phyloP scores from a whole-genome alignment of 2,888 invertebrate species.

The Acronicta aceris region DNA sequence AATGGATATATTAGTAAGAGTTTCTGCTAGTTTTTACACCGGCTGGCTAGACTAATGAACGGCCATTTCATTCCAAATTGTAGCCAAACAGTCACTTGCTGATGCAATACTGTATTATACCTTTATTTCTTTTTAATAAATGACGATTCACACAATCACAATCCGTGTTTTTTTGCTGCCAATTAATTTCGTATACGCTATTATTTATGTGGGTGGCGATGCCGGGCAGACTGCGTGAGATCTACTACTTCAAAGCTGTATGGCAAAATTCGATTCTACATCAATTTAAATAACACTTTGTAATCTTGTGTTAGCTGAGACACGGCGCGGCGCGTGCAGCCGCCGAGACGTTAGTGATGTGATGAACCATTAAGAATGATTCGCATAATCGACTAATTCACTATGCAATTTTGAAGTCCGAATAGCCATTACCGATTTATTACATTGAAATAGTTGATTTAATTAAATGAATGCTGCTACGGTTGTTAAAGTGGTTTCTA shows the following conservation, averaged over 20 bases:
- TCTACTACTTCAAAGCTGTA: conserved; percentile 27
- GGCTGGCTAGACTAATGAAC: conserved; percentile 3
- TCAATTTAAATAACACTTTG: conserved; percentile 36
- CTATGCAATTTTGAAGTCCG: conserved; percentile 22
- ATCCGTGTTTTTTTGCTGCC: conserved; percentile 33
- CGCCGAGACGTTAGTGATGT: conserved; percentile 40
- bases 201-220: conserved; percentile 32
- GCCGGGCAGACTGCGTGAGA: conserved; percentile 39
- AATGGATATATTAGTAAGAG: neutral
- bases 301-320: conserved; percentile 24
- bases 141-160: conserved; percentile 19
- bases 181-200: conserved; percentile 36
- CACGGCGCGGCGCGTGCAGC: conserved; percentile 29
- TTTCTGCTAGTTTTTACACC: conserved; percentile 2
- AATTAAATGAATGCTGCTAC: conserved; percentile 29
- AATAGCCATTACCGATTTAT: conserved; percentile 47
- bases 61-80: conserved; percentile 14
- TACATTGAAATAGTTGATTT: conserved; percentile 36
- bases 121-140: conserved; percentile 10
- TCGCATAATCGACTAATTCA: conserved; percentile 52
- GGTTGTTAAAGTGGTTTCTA: conserved; percentile 26
- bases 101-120: conserved; percentile 14
- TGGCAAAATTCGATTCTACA: conserved; percentile 19
- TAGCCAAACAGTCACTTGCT: conserved; percentile 12
- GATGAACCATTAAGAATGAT: conserved; percentile 44